phyloP scores from a whole-genome alignment of 2,797 vertebrate genomes.

The Clarias platycephalus region DNA sequence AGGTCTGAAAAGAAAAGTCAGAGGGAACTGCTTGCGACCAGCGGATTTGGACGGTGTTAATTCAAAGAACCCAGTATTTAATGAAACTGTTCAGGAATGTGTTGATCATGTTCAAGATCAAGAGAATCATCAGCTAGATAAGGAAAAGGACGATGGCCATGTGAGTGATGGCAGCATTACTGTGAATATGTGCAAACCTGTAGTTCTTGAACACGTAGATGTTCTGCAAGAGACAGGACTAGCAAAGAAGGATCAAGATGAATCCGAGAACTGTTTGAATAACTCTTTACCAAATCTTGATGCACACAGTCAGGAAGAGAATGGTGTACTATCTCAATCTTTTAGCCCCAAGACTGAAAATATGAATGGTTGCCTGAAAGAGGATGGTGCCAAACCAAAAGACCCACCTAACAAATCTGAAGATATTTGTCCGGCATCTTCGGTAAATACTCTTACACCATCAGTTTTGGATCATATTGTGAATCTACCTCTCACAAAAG shows the following conservation, averaged over 20 bases:
- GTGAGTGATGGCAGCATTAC: background rate
- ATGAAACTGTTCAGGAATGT: constrained; percentile 6
- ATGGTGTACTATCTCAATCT: background rate
- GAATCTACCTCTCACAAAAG: constrained; percentile 2
- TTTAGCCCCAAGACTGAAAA: background rate
- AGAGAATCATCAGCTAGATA: background rate
- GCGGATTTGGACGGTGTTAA: constrained; percentile 1
- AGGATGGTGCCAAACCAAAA: background rate
- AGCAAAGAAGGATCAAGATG: background rate
- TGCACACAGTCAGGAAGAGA: background rate
- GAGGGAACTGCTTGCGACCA: constrained; percentile 21
- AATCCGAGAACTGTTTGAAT: background rate
- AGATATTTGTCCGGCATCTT: background rate
- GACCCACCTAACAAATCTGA: constrained; percentile 1
- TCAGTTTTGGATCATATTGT: background rate
- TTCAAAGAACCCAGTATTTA: background rate
- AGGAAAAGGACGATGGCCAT: background rate
- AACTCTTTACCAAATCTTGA: background rate
- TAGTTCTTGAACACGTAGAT: background rate
- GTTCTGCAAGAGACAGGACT: background rate
- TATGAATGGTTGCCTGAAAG: background rate
- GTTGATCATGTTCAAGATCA: constrained; percentile 2
- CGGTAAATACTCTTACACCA: background rate
- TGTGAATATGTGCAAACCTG: background rate
- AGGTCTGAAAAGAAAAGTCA: constrained; percentile 44